These are phyloP conservation scores for Ctenopoma kingsleyae DNA, from an alignment of 2,797 vertebrate species.

Conservation along the genomic window DNA sequence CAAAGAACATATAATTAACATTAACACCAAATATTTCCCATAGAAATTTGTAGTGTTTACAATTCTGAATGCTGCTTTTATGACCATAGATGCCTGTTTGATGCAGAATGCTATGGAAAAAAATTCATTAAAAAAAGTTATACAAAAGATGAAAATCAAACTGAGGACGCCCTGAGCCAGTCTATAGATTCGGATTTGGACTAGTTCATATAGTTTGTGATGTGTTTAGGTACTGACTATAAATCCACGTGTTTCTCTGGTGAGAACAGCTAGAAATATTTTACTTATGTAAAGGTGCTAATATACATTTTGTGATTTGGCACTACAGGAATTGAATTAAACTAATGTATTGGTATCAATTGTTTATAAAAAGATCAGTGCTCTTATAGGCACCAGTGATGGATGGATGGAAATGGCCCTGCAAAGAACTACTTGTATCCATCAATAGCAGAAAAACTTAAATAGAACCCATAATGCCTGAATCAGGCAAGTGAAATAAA, in stretches of 20 bases:
- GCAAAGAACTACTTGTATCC: background rate
- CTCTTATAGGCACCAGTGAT: too few species aligned
- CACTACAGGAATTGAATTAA: too few species aligned
- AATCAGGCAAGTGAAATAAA: too few species aligned
- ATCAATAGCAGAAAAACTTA: too few species aligned
- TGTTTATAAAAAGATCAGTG: too few species aligned
- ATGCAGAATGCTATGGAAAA: background rate
- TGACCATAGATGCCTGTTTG: background rate
- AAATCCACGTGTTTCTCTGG: background rate
- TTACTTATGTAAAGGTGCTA: background rate
- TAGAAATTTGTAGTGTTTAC: background rate
- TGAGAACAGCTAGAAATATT: too few species aligned
- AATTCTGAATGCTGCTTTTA: background rate
- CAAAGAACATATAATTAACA: background rate
- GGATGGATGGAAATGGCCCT: too few species aligned
- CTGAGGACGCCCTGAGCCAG: too few species aligned
- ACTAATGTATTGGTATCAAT: too few species aligned
- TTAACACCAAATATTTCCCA: background rate
- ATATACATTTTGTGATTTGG: background rate
- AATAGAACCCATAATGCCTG: too few species aligned
- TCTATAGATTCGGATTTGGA: background rate
- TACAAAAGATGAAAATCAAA: too few species aligned
- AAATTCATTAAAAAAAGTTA: too few species aligned
- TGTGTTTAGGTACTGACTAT: background rate
- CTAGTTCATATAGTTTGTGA: background rate